Percentiles rank a stretch among this genome's conserved stretches.
Evolutionary conservation across 2,888 invertebrate genomes (phyloP).

Genomic region (Nephrocerus scutellatus): DNA sequence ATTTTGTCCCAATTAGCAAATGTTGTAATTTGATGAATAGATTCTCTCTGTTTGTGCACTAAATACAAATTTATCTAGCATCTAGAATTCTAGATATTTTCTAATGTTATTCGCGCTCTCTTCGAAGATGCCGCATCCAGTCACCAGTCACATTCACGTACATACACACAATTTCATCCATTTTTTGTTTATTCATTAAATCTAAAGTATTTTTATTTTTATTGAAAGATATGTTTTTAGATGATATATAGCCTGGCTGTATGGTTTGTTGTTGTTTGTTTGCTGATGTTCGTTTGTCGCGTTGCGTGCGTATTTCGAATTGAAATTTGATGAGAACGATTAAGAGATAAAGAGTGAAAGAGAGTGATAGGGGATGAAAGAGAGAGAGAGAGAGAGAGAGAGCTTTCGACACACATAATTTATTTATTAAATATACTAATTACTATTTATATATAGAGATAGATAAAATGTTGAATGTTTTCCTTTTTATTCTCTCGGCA

Average conservation of each 20-base stretch:
- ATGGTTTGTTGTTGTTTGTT: conserved; percentile 18
- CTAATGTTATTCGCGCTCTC: no score
- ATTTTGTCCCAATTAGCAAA: no score
- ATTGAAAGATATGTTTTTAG: conserved; percentile 49
- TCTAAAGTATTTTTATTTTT: not conserved
- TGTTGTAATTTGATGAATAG: conserved; percentile 7
- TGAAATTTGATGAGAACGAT: conserved; percentile 12
- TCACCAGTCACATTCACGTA: conserved; percentile 3
- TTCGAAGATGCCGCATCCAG: no score
- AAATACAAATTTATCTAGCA: conserved; percentile 5
- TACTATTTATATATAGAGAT: no score
- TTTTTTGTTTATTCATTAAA: conserved; percentile 18
- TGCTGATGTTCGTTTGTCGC: not conserved
- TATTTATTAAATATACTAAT: no score
- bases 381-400: no score
- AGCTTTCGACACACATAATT: no score
- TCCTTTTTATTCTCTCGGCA: no score
- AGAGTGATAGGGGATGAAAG: no score
- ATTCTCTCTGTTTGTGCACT: conserved; percentile 21
- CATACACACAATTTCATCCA: conserved; percentile 27
- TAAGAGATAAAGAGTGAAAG: no score
- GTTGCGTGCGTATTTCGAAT: conserved; percentile 1
- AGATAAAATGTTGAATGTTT: no score
- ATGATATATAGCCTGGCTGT: conserved; percentile 49
- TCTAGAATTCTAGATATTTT: no score